A percentile compares a stretch with the other conserved stretches of the same genome.
Conservation (phyloP, 2,113 vertebrate species). For the Chroicocephalus ridibundus region DNA sequence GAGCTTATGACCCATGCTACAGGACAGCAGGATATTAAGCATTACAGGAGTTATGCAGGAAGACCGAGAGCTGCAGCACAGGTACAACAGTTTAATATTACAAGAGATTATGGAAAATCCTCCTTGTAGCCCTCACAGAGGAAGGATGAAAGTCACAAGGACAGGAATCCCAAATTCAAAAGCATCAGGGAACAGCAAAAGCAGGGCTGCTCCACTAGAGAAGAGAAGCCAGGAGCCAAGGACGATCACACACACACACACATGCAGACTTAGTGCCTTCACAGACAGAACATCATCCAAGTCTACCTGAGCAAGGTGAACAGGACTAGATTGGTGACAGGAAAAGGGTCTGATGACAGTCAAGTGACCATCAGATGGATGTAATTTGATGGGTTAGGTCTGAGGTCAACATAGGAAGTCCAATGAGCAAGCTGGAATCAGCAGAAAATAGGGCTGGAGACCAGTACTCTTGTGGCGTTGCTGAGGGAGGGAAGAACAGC, state of each 20-base stretch:
- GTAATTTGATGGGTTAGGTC: background rate
- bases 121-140: background rate
- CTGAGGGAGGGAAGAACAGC: background rate
- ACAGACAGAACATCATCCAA: background rate
- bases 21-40: background rate
- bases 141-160: background rate
- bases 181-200: background rate
- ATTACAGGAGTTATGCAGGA: background rate
- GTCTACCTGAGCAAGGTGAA: background rate
- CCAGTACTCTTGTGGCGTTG: no score
- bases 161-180: background rate
- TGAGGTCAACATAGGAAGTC: background rate
- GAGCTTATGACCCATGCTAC: background rate
- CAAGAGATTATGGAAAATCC: background rate
- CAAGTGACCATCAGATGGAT: background rate
- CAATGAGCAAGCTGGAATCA: background rate
- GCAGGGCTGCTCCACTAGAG: background rate
- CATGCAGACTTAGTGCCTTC: background rate
- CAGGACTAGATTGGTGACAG: background rate
- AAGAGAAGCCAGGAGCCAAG: background rate
- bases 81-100: background rate
- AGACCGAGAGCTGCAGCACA: background rate
- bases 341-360: background rate
- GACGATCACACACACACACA: no score
- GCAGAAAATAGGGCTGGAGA: background rate